A percentile compares a stretch with the other conserved stretches of the same genome.
Conservation (phyloP, 2,113 vertebrate genomes). For the Platysteira castanea region DNA sequence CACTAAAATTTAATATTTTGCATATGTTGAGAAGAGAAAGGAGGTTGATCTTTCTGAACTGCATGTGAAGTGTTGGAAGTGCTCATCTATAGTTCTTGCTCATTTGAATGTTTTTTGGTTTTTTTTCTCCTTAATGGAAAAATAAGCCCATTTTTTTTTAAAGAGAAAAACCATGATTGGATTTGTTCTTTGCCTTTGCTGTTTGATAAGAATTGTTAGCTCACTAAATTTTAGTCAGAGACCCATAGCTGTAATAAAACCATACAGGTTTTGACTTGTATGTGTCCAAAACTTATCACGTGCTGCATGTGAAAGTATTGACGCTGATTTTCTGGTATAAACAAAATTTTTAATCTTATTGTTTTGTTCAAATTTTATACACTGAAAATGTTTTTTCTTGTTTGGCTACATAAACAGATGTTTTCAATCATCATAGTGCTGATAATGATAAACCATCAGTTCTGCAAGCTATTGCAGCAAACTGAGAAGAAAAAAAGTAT, state of each 20-base stretch:
- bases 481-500: not conserved
- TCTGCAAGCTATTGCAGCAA: not conserved
- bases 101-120: not conserved
- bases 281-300: not conserved
- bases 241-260: not conserved
- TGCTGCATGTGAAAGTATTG: not conserved
- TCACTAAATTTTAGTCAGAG: not conserved
- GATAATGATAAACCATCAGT: not conserved
- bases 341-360: not conserved
- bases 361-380: not conserved
- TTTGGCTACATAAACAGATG: not conserved
- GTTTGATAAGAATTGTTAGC: not conserved
- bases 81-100: not conserved
- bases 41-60: not conserved
- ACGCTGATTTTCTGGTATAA: not conserved
- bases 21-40: not conserved
- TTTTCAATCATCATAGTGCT: not conserved
- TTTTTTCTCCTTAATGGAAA: not conserved
- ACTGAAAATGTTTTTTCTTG: not conserved
- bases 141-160: not conserved
- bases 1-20: not conserved
- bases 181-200: not conserved
- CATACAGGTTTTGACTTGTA: not conserved
- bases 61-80: not conserved
- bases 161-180: not conserved